Evolutionary conservation across 2,113 vertebrate genomes (phyloP).

Genomic region (Phylloscopus trochilus): DNA sequence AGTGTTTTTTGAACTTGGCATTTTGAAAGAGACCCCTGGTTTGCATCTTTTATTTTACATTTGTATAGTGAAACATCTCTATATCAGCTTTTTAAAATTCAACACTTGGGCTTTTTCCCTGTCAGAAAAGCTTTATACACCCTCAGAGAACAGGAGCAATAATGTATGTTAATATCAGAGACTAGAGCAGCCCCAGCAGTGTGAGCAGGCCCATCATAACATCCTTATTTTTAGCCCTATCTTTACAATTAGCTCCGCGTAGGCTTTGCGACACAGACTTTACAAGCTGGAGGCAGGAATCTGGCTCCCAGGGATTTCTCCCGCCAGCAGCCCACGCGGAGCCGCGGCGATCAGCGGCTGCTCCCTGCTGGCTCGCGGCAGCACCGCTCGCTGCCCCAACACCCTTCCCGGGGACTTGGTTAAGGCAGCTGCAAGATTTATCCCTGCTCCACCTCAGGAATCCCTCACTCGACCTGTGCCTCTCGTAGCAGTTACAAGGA

Average conservation of each 20-base stretch:
- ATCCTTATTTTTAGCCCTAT: conserved; percentile 3
- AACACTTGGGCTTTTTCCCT: not conserved
- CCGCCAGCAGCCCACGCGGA: not conserved
- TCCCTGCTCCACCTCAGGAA: not conserved
- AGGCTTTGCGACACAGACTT: not conserved
- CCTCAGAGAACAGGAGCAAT: not conserved
- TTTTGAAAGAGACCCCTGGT: not conserved
- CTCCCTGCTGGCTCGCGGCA: not conserved
- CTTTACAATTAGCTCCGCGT: not conserved
- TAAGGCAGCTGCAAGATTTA: too few species aligned
- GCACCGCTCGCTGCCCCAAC: not conserved
- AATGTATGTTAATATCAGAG: not conserved
- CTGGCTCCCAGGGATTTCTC: not conserved
- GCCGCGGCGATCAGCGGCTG: not conserved
- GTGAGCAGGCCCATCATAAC: not conserved
- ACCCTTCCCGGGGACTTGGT: rapidly evolving
- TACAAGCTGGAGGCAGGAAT: not conserved
- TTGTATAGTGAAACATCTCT: not conserved
- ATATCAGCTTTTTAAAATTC: not conserved
- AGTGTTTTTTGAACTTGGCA: not conserved
- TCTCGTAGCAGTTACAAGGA: rapidly evolving
- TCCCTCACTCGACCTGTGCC: not conserved
- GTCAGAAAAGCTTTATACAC: not conserved
- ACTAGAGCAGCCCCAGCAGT: not conserved
- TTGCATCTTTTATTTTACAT: not conserved